Conservation (phyloP, 2,888 invertebrate genomes). For the Chloroclysta siterata region DNA sequence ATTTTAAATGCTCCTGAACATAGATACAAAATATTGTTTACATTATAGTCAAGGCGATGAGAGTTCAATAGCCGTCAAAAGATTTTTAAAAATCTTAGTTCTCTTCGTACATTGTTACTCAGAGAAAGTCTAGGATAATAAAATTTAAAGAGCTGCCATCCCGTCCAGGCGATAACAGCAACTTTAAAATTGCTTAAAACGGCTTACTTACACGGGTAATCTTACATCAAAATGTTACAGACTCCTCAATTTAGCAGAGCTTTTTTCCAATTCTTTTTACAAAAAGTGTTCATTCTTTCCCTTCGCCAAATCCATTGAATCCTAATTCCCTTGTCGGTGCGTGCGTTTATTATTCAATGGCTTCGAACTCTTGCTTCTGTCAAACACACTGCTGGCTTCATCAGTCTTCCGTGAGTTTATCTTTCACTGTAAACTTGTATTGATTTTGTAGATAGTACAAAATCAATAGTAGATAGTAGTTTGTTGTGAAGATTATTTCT, state of each 20-base stretch:
- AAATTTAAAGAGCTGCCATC: no score
- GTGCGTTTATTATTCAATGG: slow-evolving; percentile 72
- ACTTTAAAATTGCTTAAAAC: no score
- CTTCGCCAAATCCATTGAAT: slow-evolving; percentile 40
- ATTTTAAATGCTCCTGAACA: no score
- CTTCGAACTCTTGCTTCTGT: slow-evolving; percentile 60
- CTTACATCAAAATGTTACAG: background rate
- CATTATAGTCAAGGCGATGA: no score
- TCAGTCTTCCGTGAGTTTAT: slow-evolving; percentile 74
- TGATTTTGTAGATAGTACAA: slow-evolving; percentile 50
- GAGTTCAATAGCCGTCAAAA: no score
- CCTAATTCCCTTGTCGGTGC: slow-evolving; percentile 52
- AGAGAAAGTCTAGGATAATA: no score
- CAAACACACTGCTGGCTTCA: slow-evolving; percentile 75
- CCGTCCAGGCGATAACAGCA: no score
- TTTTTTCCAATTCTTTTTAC: slow-evolving; percentile 7
- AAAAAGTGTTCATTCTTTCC: slow-evolving; percentile 14
- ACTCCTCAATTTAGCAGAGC: background rate
- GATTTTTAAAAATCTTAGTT: no score
- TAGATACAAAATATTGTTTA: no score
- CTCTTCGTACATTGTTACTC: no score
- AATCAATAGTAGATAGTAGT: background rate
- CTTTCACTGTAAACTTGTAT: slow-evolving; percentile 71
- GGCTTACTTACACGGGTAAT: no score
- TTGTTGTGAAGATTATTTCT: slow-evolving; percentile 24